These are phyloP conservation scores for Limnephilus lunatus DNA, from an alignment of 2,888 invertebrate species.

Conservation along the genomic window DNA sequence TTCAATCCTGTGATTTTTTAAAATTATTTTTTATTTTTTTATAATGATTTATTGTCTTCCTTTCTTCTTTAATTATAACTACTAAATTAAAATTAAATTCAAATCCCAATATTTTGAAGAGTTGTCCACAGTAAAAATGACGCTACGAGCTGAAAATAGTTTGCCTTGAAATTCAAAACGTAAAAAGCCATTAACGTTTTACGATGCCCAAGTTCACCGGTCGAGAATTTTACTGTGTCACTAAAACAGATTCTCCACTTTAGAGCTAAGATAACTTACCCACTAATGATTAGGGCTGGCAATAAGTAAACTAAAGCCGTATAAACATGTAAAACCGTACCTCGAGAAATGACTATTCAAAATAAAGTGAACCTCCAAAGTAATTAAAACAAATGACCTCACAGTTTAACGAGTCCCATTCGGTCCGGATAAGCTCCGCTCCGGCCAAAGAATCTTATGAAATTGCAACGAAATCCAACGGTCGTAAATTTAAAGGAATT, in stretches of 20 bases:
- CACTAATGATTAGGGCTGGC: not conserved
- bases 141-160: too few relatives aligned
- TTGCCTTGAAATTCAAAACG: too few relatives aligned
- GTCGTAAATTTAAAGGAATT: conserved; percentile 62
- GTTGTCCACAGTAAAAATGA: too few relatives aligned
- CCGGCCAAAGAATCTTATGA: conserved; percentile 29
- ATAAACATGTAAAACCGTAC: not conserved
- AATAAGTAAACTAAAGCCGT: not conserved
- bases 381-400: conserved; percentile 36
- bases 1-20: too few relatives aligned
- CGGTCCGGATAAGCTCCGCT: conserved; percentile 30
- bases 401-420: conserved; percentile 37
- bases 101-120: too few relatives aligned
- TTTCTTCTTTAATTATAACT: too few relatives aligned
- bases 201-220: not conserved
- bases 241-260: not conserved
- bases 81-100: too few relatives aligned
- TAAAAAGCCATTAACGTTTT: not conserved
- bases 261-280: not conserved
- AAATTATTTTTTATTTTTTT: too few relatives aligned
- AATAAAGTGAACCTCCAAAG: not conserved
- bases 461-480: conserved; percentile 51
- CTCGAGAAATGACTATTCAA: not conserved
- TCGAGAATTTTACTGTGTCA: not conserved
- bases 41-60: too few relatives aligned